Evolutionary conservation across 2,113 vertebrate genomes (phyloP).

Genomic region (Empidonax traillii): DNA sequence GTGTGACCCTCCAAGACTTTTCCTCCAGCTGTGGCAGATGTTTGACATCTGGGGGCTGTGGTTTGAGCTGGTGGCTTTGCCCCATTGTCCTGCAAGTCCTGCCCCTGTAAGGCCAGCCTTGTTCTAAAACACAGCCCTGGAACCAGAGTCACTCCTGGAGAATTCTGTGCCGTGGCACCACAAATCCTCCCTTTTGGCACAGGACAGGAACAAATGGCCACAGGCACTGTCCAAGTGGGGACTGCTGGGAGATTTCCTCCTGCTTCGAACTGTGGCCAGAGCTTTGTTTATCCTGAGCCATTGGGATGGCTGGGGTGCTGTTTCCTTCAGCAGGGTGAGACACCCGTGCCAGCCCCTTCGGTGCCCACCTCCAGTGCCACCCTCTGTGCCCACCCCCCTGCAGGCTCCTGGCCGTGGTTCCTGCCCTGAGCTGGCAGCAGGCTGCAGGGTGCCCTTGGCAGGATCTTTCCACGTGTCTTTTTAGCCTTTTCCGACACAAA

Average conservation of each 20-base stretch:
- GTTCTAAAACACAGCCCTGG: neutral
- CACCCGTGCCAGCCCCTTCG: neutral
- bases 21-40: accelerated
- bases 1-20: neutral
- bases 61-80: neutral
- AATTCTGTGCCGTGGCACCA: neutral
- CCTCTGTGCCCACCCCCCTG: neutral
- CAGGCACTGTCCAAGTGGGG: neutral
- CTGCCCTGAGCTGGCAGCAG: neutral
- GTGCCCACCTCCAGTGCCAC: neutral
- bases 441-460: neutral
- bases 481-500: neutral
- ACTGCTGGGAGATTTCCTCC: neutral
- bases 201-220: neutral
- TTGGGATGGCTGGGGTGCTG: neutral
- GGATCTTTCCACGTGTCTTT: accelerated
- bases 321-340: neutral
- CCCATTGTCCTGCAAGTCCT: accelerated
- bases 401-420: accelerated
- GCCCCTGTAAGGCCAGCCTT: accelerated
- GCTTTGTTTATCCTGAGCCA: neutral
- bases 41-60: neutral
- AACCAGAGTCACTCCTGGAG: neutral
- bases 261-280: neutral
- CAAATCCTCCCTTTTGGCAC: neutral